Base-by-base conservation (phyloP, 2,888 invertebrate species). In the Anthrax anthrax region DNA sequence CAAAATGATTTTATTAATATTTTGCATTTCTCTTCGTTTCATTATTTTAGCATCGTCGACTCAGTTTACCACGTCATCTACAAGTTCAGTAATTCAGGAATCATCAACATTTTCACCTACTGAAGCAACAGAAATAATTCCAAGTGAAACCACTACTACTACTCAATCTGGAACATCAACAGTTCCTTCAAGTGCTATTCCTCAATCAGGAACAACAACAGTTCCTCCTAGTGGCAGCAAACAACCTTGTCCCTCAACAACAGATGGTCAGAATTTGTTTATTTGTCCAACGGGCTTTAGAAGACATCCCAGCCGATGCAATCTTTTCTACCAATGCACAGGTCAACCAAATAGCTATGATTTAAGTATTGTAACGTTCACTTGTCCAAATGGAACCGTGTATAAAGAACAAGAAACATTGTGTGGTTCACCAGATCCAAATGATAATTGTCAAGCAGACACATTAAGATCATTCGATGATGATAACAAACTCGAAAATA, bases 261-360 rank as follows among this genome's bases (percentile, higher is more conserved):
- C 53, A 5, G 76, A 78, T 18, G 80, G 83, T 51, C 86, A 88
- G 67, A 71, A 80, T 51, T 67, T 80, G 14, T 74, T 80, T 47
- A 76, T 85, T 2, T 89, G 88, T 60, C 88, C 88, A 10, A 84
- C 86, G 8, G 86, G 87, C 36, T 88, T 89, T 66, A 76, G 75
- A 58, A 73, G 85, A 52, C 87, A 89, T 72, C 86, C 88, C 0
- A 84, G 82, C 61, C 80, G 81, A 59, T 88, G 88, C 57, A 83
- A 84, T 58, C 65, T 84, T 55, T 87, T 88, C 69, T 89, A 89
- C 61, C 88, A 88, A 63, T 89, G 88, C 57, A 81, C 80, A 17
- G 76, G 75, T 54, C 74, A 75, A 47, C 70, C 75, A 9, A 73
- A 77, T 27, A 77, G 69, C 40, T 77, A 79, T 59, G 81, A 86